A percentile compares a stretch with the other conserved stretches of the same genome.
Conservation (phyloP, 2,888 invertebrate species). For the Cyaniris semiargus region DNA sequence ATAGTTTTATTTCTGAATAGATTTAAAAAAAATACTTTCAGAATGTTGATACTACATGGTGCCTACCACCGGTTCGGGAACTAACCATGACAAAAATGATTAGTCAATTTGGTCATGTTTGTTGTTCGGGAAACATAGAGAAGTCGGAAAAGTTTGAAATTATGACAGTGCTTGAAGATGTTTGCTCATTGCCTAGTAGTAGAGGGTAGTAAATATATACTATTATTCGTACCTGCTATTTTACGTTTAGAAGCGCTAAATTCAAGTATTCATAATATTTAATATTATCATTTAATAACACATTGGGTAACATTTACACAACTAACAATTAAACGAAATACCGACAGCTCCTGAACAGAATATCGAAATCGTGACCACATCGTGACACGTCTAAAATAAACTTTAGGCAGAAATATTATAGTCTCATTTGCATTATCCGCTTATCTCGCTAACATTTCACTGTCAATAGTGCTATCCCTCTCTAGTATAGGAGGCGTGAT, state of each 20-base stretch:
- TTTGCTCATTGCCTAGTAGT: not conserved
- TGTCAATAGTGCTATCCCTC: slow-evolving; percentile 69
- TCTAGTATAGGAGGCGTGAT: slow-evolving; percentile 74
- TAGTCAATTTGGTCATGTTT: not conserved
- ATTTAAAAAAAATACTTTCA: no score
- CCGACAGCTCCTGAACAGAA: slow-evolving; percentile 61
- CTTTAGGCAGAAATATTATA: slow-evolving; percentile 54
- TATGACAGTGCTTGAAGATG: not conserved
- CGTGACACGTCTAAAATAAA: slow-evolving; percentile 49
- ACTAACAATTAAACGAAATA: slow-evolving; percentile 69
- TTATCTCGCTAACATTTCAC: slow-evolving; percentile 65
- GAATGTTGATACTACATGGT: no score
- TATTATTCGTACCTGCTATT: not conserved
- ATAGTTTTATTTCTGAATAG: no score
- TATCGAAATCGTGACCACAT: slow-evolving; percentile 66
- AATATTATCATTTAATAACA: slow-evolving; percentile 34
- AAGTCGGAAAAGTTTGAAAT: no score
- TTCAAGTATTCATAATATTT: not conserved
- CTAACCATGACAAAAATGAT: no score
- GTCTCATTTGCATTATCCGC: slow-evolving; percentile 60
- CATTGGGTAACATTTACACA: slow-evolving; percentile 49
- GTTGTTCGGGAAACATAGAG: not conserved
- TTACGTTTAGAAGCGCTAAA: not conserved
- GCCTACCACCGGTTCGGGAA: no score
- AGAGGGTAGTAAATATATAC: not conserved